Evolutionary conservation across 2,888 invertebrate genomes (phyloP).

Genomic region (Cantharis rufa): DNA sequence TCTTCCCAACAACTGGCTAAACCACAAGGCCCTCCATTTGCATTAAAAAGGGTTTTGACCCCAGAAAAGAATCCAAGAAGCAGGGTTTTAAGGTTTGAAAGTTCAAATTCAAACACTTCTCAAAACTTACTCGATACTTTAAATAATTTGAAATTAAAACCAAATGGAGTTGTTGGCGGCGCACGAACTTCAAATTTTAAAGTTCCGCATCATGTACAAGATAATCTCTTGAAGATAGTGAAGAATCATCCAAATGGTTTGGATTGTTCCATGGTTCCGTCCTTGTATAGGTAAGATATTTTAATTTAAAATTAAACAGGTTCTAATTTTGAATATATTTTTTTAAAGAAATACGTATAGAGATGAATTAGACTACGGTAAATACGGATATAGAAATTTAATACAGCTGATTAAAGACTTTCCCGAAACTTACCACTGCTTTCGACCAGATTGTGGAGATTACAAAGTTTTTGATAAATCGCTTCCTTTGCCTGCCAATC

Average conservation of each 20-base stretch:
- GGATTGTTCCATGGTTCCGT: constrained; percentile 57
- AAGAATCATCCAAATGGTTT: constrained; percentile 55
- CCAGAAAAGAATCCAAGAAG: not conserved
- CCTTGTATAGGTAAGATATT: constrained; percentile 54
- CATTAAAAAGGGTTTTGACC: not conserved
- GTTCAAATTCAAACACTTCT: not conserved
- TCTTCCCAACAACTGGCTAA: not conserved
- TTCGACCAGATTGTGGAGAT: constrained; percentile 44
- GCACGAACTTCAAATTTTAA: constrained; percentile 20
- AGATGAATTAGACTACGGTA: constrained; percentile 41
- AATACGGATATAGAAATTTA: constrained; percentile 46
- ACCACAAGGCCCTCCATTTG: not conserved
- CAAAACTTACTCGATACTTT: not conserved
- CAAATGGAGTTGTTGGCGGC: not conserved
- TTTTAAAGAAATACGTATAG: constrained; percentile 41
- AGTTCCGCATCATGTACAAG: constrained; percentile 42
- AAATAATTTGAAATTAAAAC: not conserved
- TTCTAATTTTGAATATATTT: not conserved
- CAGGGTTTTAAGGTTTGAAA: not conserved
- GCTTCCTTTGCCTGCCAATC: constrained; percentile 37
- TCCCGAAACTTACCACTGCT: constrained; percentile 45
- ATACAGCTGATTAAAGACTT: constrained; percentile 47
- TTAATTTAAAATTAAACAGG: not conserved
- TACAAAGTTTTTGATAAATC: constrained; percentile 48
- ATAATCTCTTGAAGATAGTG: constrained; percentile 49